A percentile compares a stretch with the other conserved stretches of the same genome.
phyloP scores from a whole-genome alignment of 2,113 vertebrate genomes.

The Chaenogobius annularis region DNA sequence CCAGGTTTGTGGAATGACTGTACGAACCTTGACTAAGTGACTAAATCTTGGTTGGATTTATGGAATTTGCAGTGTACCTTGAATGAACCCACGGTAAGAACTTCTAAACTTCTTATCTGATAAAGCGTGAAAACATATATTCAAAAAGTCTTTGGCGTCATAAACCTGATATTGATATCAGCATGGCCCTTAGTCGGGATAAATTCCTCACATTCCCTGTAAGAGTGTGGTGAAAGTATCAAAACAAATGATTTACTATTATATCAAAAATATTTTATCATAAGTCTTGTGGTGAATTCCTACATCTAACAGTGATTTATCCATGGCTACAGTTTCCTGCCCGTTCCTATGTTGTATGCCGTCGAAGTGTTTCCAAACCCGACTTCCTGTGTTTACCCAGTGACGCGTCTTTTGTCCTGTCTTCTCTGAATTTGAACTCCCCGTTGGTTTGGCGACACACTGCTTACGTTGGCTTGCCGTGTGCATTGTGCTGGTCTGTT shows the following conservation, averaged over 20 bases:
- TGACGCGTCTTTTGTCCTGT: slow-evolving; percentile 27
- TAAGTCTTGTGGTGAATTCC: neutral
- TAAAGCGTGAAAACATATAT: neutral
- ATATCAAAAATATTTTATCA: no score
- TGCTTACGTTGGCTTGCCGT: slow-evolving; percentile 16
- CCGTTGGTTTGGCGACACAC: neutral
- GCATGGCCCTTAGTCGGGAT: neutral
- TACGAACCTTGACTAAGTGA: no score
- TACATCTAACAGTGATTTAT: neutral
- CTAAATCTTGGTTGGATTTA: no score
- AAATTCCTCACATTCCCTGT: slow-evolving; percentile 1
- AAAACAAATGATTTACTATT: neutral
- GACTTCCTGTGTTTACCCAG: slow-evolving; percentile 25
- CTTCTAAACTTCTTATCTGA: neutral
- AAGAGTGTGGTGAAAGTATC: neutral
- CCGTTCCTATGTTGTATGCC: neutral
- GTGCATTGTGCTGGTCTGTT: slow-evolving; percentile 19
- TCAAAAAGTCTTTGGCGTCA: neutral
- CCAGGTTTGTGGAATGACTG: no score
- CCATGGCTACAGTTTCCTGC: neutral
- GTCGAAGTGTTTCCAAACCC: slow-evolving; percentile 17
- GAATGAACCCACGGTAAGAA: neutral
- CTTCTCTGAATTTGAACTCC: slow-evolving; percentile 19
- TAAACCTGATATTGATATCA: neutral
- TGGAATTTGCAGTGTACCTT: neutral